Evolutionary conservation across 2,888 invertebrate species (phyloP).

Genomic region (Philereme vetulata): DNA sequence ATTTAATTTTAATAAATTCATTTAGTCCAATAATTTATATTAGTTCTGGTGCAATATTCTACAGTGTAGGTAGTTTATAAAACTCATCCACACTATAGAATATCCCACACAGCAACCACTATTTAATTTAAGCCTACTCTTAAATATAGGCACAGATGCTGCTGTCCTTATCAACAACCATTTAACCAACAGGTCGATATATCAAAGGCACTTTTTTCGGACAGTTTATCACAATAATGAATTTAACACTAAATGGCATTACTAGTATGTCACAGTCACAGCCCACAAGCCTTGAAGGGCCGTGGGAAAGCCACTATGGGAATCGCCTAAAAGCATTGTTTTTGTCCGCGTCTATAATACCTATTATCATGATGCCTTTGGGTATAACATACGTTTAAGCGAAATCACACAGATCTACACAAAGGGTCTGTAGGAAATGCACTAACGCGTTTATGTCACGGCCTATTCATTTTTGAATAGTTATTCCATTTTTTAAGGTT

Average conservation of each 20-base stretch:
- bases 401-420: constrained; percentile 16
- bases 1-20: too few species aligned
- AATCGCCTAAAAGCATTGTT: constrained; percentile 56
- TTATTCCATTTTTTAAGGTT: not conserved
- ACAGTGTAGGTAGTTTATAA: too few species aligned
- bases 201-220: not conserved
- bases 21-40: too few species aligned
- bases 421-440: not conserved
- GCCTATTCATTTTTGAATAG: too few species aligned
- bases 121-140: too few species aligned
- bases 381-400: constrained; percentile 36
- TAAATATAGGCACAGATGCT: too few species aligned
- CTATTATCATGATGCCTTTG: constrained; percentile 30
- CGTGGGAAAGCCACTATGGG: constrained; percentile 59
- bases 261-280: constrained; percentile 32
- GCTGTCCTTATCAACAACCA: too few species aligned
- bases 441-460: too few species aligned
- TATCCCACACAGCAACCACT: too few species aligned
- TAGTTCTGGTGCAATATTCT: too few species aligned
- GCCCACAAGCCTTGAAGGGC: constrained; percentile 46
- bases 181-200: too few species aligned
- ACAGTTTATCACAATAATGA: constrained; percentile 21
- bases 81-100: too few species aligned
- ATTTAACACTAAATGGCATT: constrained; percentile 33
- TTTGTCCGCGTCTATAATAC: constrained; percentile 38